Conservation (phyloP, 2,113 vertebrate species). For the Tichodroma muraria region DNA sequence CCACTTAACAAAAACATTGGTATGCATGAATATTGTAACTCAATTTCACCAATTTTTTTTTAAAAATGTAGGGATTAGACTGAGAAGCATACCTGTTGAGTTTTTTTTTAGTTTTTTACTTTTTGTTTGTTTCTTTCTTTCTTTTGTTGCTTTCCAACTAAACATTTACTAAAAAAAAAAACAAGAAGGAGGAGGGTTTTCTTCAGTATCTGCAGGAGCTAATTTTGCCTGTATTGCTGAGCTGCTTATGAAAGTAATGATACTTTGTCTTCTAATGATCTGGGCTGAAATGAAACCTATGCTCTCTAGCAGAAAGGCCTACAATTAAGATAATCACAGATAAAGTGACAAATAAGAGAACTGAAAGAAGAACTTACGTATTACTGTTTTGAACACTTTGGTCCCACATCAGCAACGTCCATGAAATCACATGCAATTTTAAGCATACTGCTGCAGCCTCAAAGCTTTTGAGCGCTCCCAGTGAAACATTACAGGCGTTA, state of each 20-base stretch:
- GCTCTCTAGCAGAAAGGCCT: neutral
- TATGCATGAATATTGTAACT: neutral
- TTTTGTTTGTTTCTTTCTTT: neutral
- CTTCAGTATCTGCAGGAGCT: neutral
- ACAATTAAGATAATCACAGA: neutral
- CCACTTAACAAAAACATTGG: neutral
- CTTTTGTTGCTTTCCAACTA: neutral
- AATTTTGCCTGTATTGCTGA: neutral
- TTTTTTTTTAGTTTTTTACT: neutral
- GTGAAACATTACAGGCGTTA: neutral
- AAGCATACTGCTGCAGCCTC: neutral
- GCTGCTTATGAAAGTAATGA: neutral
- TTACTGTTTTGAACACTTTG: neutral
- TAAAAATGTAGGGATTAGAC: neutral
- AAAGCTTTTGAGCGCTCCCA: neutral
- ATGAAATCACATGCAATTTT: neutral
- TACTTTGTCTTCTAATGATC: neutral
- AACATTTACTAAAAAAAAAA: neutral
- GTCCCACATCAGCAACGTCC: neutral
- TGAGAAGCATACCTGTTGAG: rapidly evolving
- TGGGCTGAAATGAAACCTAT: neutral
- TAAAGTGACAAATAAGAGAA: neutral
- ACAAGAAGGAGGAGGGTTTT: neutral
- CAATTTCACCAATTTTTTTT: neutral
- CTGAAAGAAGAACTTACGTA: neutral